phyloP scores from a whole-genome alignment of 2,113 vertebrate genomes.

The Protobothrops mucrosquamatus region DNA sequence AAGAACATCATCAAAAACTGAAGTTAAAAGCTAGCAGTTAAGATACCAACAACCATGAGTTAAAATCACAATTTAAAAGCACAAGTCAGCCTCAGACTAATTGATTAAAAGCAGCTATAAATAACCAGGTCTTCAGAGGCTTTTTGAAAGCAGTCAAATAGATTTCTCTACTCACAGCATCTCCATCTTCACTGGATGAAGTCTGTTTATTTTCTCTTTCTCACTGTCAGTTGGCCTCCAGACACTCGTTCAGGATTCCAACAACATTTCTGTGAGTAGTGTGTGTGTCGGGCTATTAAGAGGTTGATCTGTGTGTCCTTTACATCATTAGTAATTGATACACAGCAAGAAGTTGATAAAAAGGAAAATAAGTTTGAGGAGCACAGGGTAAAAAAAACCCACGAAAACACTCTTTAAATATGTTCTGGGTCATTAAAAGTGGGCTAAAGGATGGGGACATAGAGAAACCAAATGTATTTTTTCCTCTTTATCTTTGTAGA shows the following conservation, averaged over 20 bases:
- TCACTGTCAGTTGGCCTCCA: neutral
- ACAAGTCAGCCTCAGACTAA: neutral
- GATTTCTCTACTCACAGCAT: neutral
- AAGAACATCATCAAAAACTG: neutral
- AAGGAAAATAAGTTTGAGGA: neutral
- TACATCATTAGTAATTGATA: neutral
- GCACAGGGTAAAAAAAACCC: neutral
- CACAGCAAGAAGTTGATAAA: neutral
- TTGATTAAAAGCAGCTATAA: neutral
- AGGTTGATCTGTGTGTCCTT: neutral
- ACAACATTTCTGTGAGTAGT: neutral
- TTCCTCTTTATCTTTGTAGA: neutral
- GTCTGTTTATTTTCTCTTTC: neutral
- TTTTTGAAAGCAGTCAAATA: neutral
- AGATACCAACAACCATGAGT: neutral
- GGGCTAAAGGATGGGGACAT: neutral
- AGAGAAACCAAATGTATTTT: neutral
- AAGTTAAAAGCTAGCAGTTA: neutral
- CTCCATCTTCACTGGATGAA: neutral
- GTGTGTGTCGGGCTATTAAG: neutral
- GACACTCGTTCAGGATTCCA: neutral
- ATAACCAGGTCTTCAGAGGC: neutral
- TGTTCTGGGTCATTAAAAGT: neutral
- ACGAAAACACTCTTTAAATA: neutral
- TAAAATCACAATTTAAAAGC: neutral